phyloP scores from a whole-genome alignment of 2,113 vertebrate genomes.

The Apodemus sylvaticus region DNA sequence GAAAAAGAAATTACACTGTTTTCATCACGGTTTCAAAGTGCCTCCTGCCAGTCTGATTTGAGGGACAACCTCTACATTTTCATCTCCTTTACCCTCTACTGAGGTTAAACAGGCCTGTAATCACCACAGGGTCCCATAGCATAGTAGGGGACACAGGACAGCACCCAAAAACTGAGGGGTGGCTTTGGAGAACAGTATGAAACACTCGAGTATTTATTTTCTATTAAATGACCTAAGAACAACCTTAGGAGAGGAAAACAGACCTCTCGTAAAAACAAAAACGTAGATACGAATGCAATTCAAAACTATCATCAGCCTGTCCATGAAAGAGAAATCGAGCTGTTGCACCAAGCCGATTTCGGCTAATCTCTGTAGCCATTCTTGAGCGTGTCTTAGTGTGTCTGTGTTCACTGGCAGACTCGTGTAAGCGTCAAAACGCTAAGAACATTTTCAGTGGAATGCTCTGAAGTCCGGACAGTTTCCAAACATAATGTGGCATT shows the following conservation, averaged over 20 bases:
- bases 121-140: accelerated
- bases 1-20: no score
- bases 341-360: not conserved
- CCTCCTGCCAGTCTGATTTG: no score
- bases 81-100: not conserved
- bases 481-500: not conserved
- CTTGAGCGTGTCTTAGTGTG: not conserved
- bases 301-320: conserved; percentile 43
- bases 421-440: not conserved
- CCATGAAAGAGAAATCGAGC: not conserved
- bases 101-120: not conserved
- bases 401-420: not conserved
- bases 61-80: not conserved
- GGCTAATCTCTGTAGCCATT: conserved; percentile 24
- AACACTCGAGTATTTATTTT: not conserved
- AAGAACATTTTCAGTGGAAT: not conserved
- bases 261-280: not conserved
- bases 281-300: not conserved
- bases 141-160: not conserved
- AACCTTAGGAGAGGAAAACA: conserved; percentile 2
- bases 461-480: not conserved
- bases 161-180: not conserved
- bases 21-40: not conserved
- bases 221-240: conserved; percentile 32
- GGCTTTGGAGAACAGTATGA: not conserved